Evolutionary conservation across 2,888 invertebrate species (phyloP).

Genomic region (Chalcosyrphus nemorum): DNA sequence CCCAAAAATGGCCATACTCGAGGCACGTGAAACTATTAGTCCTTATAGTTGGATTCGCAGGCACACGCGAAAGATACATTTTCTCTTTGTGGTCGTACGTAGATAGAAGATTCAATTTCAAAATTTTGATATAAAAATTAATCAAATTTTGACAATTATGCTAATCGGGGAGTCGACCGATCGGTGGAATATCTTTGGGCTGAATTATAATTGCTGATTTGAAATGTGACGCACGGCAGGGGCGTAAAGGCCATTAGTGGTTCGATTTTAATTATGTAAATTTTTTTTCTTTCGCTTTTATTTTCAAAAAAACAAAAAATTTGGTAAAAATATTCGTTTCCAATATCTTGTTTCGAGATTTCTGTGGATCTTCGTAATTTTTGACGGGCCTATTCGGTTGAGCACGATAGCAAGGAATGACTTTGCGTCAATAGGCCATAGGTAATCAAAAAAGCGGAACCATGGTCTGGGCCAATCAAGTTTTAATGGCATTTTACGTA

Average conservation of each 20-base stretch:
- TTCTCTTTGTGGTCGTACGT: neutral
- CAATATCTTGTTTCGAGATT: neutral
- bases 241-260: constrained; percentile 56
- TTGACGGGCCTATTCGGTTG: neutral
- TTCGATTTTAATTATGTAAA: constrained; percentile 51
- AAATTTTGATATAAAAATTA: constrained; percentile 18
- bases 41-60: constrained; percentile 35
- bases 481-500: constrained; percentile 30
- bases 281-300: neutral
- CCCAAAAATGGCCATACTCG: constrained; percentile 66
- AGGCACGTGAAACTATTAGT: constrained; percentile 71
- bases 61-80: constrained; percentile 18
- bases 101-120: too few relatives aligned
- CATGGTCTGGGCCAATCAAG: constrained; percentile 9
- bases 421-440: constrained; percentile 29
- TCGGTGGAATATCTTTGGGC: neutral
- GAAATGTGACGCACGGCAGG: constrained; percentile 54
- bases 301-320: neutral
- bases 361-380: neutral
- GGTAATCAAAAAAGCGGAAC: constrained; percentile 43
- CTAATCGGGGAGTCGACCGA: constrained; percentile 19
- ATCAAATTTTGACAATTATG: constrained; percentile 61
- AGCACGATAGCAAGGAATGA: constrained; percentile 8
- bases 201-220: constrained; percentile 66
- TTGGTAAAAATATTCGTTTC: constrained; percentile 6